phyloP scores from a whole-genome alignment of 2,888 invertebrate genomes.

The Drosophila nigricruria region DNA sequence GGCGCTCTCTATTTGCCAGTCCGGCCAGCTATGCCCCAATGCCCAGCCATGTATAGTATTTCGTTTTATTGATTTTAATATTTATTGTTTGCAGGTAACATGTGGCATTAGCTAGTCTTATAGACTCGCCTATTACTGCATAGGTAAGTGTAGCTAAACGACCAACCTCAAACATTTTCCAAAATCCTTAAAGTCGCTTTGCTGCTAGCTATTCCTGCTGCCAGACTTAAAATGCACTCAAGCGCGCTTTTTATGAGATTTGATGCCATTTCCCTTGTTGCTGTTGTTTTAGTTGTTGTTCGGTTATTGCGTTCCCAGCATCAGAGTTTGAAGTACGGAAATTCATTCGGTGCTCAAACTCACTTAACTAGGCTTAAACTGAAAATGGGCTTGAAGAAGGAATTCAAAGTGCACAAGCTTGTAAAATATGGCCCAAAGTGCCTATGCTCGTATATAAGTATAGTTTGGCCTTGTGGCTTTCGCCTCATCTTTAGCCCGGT shows the following conservation, averaged over 20 bases:
- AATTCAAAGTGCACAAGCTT: constrained; percentile 16
- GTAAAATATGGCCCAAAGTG: constrained; percentile 34
- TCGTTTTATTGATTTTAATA: neutral
- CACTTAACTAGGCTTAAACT: constrained; percentile 15
- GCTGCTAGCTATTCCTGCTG: constrained; percentile 26
- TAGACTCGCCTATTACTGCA: neutral
- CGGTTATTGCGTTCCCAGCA: constrained; percentile 58
- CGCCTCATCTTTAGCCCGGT: constrained; percentile 15
- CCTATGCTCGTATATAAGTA: too few species aligned
- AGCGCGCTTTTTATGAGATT: constrained; percentile 45
- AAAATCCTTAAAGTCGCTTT: constrained; percentile 54
- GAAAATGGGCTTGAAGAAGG: neutral
- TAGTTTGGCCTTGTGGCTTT: neutral
- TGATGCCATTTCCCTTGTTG: constrained; percentile 9
- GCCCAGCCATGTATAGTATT: too few species aligned
- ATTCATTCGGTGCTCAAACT: constrained; percentile 30
- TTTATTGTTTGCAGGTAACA: neutral
- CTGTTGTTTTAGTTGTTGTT: constrained; percentile 3
- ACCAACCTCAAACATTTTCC: constrained; percentile 45
- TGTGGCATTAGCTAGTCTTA: neutral
- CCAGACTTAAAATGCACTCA: constrained; percentile 57
- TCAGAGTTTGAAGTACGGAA: constrained; percentile 41
- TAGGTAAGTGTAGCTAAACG: neutral
- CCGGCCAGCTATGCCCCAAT: too few species aligned
- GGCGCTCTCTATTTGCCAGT: too few species aligned